Evolutionary conservation across 2,888 invertebrate genomes (phyloP), one percentile per base, ranked within the genome.

Genomic region (Acrocyrtus sp.): DNA sequence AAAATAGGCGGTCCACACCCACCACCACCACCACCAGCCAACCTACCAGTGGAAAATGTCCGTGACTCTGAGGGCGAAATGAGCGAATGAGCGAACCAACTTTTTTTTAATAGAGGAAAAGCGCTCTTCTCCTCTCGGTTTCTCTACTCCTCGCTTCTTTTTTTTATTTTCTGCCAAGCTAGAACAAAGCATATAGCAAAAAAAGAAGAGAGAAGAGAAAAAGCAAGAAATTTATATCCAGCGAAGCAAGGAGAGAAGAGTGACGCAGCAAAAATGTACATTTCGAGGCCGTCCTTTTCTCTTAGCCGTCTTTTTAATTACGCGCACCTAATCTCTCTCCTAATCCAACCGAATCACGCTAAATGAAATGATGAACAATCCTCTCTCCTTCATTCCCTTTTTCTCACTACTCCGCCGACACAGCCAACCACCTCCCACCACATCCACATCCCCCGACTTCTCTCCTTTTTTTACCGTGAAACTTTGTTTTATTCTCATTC

Each of bases 331-430:
- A 76, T 76, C 74, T 70, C 69, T 34, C 43, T 63, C 63, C 75
- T 76, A 75, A 78, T 78, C 78, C 75, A 73, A 50, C 72, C 62
- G 74, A 76, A 75, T 75, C 78, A 78, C 75, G 76, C 67, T 58
- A 74, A 67, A 76, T 51, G 66, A 74, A 70, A 74, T 60, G 68
- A 72, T 57, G 63, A 63, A 72, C 62, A 58, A 62, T 70, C 70
- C 57, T 58, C 56, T 62, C 62, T 41, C 57, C 41, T 50, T 43
- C n/a, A 10, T 26, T 47, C 58, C 26, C 51, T n/a, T 27, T 22
- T 47, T 21, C 21, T 17, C 39, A 34, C 17, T 58, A n/a, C n/a
- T n/a, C n/a, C n/a, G n/a, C n/a, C n/a, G n/a, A n/a, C n/a, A n/a
- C n/a, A n/a, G 17, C 24, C 47, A 17, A 12, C 34, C 34, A 26